Evolutionary conservation across 2,888 invertebrate species (phyloP).

Genomic region (Dioctria linearis): DNA sequence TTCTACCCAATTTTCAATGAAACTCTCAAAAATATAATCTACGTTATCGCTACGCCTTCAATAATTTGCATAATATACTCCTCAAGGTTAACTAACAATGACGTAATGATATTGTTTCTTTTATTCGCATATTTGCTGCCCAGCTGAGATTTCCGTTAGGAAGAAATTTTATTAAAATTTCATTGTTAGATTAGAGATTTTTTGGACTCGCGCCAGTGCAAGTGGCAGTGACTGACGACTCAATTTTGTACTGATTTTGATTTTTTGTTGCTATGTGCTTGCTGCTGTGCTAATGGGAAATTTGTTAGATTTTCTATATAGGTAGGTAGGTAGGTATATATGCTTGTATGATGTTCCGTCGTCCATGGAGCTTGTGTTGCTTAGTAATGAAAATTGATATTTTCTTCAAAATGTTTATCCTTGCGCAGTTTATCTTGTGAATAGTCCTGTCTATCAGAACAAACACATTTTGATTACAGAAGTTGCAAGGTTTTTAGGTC

Average conservation of each 20-base stretch:
- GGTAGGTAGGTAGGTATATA: too few species aligned
- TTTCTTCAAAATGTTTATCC: constrained; percentile 2
- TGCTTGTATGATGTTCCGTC: neutral
- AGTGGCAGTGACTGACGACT: too few species aligned
- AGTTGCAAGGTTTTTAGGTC: constrained; percentile 29
- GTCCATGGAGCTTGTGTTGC: neutral
- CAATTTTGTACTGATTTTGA: too few species aligned
- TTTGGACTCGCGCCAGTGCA: too few species aligned
- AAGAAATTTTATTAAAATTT: neutral
- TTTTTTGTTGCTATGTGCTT: neutral
- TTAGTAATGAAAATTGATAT: too few species aligned
- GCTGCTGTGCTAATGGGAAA: neutral
- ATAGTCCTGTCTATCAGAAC: neutral
- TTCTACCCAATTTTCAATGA: neutral
- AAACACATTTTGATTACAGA: neutral
- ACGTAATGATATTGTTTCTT: constrained; percentile 11
- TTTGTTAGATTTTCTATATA: neutral
- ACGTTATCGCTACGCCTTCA: neutral
- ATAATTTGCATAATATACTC: neutral
- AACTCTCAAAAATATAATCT: too few species aligned
- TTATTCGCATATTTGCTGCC: neutral
- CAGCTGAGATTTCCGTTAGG: neutral
- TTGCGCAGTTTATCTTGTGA: constrained; percentile 9
- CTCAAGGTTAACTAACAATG: constrained; percentile 12
- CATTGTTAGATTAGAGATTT: too few species aligned